Evolutionary conservation across 2,888 invertebrate genomes (phyloP).

Genomic region (Mallateleia sp.): DNA sequence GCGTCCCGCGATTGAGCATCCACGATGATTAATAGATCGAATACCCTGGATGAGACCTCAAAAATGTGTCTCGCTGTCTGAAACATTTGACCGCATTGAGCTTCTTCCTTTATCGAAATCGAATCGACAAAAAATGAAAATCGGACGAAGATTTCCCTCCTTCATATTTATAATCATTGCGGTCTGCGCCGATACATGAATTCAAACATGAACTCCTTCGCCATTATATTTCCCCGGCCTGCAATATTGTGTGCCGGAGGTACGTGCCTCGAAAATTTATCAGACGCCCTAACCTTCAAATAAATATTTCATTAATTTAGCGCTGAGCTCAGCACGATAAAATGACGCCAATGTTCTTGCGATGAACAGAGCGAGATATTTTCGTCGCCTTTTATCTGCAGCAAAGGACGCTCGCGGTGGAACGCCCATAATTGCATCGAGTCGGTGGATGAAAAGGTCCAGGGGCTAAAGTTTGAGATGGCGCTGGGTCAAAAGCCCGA

Average conservation of each 20-base stretch:
- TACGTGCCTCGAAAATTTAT: constrained; percentile 52
- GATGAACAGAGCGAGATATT: constrained; percentile 49
- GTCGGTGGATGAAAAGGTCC: constrained; percentile 56
- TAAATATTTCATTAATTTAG: constrained; percentile 66
- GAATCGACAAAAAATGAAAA: too few relatives aligned
- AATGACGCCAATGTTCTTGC: constrained; percentile 7
- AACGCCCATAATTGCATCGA: constrained; percentile 67
- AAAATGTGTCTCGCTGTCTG: too few relatives aligned
- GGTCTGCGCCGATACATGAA: constrained; percentile 15
- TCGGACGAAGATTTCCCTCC: not conserved
- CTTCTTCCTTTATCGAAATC: too few relatives aligned
- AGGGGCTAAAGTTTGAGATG: constrained; percentile 26
- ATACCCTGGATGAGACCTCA: too few relatives aligned
- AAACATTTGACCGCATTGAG: too few relatives aligned
- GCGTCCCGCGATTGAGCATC: too few relatives aligned
- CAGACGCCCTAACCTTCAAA: constrained; percentile 42
- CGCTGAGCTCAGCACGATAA: constrained; percentile 47
- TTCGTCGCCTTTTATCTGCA: constrained; percentile 55
- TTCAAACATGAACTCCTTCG: constrained; percentile 29
- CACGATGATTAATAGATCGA: too few relatives aligned
- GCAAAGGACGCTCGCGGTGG: constrained; percentile 31
- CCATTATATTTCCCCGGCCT: constrained; percentile 27
- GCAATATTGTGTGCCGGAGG: constrained; percentile 7
- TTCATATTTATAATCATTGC: constrained; percentile 18
- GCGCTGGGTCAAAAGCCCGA: constrained; percentile 45